These are phyloP conservation scores for Scleropages formosus DNA, from an alignment of 2,797 vertebrate species.

Conservation along the genomic window DNA sequence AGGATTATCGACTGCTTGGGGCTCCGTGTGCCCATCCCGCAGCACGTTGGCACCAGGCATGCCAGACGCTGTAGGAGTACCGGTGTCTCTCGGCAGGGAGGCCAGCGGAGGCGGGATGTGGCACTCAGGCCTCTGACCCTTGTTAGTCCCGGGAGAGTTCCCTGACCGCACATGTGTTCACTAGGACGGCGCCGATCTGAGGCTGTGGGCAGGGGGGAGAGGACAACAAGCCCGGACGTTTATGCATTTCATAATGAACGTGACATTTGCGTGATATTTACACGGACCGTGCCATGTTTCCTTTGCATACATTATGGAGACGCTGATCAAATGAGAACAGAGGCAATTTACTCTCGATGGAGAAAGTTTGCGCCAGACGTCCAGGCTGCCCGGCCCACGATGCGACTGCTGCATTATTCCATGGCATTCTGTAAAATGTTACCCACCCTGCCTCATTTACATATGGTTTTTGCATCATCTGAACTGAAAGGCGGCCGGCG, in stretches of 20 bases:
- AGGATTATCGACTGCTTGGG: conserved; percentile 49
- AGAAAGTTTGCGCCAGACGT: conserved; percentile 58
- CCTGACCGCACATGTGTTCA: conserved; percentile 36
- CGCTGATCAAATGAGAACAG: conserved; percentile 66
- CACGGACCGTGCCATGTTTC: conserved; percentile 56
- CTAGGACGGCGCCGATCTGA: conserved; percentile 44
- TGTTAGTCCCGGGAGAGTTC: neutral
- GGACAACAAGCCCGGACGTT: conserved; percentile 52
- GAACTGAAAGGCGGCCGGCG: conserved; percentile 42
- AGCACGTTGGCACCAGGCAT: conserved; percentile 21
- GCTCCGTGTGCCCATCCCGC: conserved; percentile 34
- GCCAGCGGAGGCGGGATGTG: conserved; percentile 51
- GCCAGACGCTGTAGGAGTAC: too few species aligned
- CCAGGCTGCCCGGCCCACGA: conserved; percentile 29
- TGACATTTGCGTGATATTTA: conserved; percentile 79
- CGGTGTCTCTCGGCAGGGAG: conserved; percentile 1
- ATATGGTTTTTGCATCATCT: conserved; percentile 38
- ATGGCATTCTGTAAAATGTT: conserved; percentile 56
- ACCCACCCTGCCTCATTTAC: conserved; percentile 39
- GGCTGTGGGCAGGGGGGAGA: conserved; percentile 23
- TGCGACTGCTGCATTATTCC: conserved; percentile 16
- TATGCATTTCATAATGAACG: conserved; percentile 64
- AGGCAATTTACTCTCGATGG: conserved; percentile 61
- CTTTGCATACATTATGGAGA: conserved; percentile 63
- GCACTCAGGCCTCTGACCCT: conserved; percentile 36